Evolutionary conservation across 2,888 invertebrate species (phyloP), one percentile per base, ranked within the genome.

Genomic region (Teinopalpus imperialis): DNA sequence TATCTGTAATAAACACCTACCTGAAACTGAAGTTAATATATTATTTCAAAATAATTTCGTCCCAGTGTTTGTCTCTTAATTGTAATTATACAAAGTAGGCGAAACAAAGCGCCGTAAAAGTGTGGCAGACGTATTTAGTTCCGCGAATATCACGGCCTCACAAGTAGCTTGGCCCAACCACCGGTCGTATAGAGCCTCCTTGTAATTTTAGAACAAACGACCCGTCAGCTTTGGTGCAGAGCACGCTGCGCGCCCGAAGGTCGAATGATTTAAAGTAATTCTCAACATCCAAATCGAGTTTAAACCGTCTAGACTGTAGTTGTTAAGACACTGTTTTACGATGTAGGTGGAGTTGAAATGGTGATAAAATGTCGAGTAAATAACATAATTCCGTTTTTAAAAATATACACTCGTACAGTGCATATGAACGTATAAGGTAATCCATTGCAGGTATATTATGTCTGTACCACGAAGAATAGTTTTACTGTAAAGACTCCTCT

Each of bases 81-180:
- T 30, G 9, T 9, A 26, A 9, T 26, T 31, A 29, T 30, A 29
- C 14, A 12, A 45, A 40, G 26, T 40, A 27, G 32, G 14, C n/a
- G n/a, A 34, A 27, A 23, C 44, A 31, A 37, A 20, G 27, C 18
- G 24, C 8, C 37, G 30, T 31, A 31, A 44, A 40, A 45, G 32
- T 31, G 45, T 45, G 26, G 27, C 31, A 32, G 39, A 40, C 32
- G 27, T n/a, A 7, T 37, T 45, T 39, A 34, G 45, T 45, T 45
- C 45, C 45, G 45, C 39, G 24, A 13, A 39, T 45, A 40, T 45
- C 39, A 45, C 45, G 45, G 45, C 39, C 45, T 14, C 40, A 2
- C 30, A 36, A 30, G 36, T 36, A 9, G 9, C 8, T 24, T 24
- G 18, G 32, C 6, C 34, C 10, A 26, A 10, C 34, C 18, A 30